phyloP scores from a whole-genome alignment of 2,797 vertebrate species.

The Monodelphis domestica region DNA sequence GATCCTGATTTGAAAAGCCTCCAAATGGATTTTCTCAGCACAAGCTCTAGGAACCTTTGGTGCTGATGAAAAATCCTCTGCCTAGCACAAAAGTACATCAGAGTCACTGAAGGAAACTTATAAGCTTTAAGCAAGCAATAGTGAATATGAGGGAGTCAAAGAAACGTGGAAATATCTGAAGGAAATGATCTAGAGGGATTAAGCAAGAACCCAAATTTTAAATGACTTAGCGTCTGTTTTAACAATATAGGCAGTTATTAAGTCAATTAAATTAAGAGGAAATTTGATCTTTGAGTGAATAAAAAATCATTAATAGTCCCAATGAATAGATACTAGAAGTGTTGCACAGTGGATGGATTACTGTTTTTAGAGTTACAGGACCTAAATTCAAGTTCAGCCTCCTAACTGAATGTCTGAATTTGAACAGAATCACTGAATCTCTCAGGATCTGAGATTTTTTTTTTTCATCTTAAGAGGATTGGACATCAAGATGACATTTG shows the following conservation, averaged over 20 bases:
- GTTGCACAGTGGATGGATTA: background rate
- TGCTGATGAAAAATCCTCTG: background rate
- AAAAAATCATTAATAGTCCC: background rate
- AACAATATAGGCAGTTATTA: background rate
- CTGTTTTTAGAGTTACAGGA: background rate
- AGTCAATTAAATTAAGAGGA: background rate
- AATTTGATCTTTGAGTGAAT: background rate
- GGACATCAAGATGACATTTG: background rate
- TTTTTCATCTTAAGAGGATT: background rate
- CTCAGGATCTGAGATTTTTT: background rate
- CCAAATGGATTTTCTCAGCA: too few relatives aligned
- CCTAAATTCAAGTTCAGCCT: background rate
- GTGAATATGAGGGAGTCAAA: background rate
- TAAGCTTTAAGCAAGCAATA: background rate
- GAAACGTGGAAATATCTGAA: background rate
- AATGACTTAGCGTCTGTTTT: background rate
- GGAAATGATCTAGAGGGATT: background rate
- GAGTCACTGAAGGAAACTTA: background rate
- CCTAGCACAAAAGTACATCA: background rate
- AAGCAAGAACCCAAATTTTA: background rate
- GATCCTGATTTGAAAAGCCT: too few relatives aligned
- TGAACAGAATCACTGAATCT: background rate
- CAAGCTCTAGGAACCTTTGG: too few relatives aligned
- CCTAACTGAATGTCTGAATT: background rate
- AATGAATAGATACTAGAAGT: background rate